Conservation (phyloP, 2,888 invertebrate species). For the Rhingia campestris region DNA sequence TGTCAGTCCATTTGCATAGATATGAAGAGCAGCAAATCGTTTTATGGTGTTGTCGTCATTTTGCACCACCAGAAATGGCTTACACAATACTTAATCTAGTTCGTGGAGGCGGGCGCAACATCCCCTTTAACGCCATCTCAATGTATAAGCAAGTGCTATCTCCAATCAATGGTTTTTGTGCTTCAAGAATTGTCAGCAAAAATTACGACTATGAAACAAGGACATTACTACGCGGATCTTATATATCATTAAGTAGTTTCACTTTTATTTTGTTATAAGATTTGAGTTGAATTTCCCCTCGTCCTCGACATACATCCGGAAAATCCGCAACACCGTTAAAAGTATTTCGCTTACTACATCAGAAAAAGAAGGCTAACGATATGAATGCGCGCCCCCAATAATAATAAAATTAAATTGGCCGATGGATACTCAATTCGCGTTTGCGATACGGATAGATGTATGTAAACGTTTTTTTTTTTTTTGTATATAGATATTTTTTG, state of each 20-base stretch:
- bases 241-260: conserved; percentile 41
- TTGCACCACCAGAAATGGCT: conserved; percentile 4
- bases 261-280: conserved; percentile 19
- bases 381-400: conserved; percentile 70
- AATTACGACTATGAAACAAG: conserved; percentile 46
- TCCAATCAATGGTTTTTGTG: conserved; percentile 58
- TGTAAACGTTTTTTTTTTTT: conserved; percentile 54
- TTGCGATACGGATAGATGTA: conserved; percentile 54
- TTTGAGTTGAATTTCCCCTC: conserved; percentile 4
- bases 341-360: conserved; percentile 55
- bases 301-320: conserved; percentile 14
- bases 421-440: conserved; percentile 59
- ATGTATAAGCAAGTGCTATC: conserved; percentile 63
- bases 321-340: conserved; percentile 50
- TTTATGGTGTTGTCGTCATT: conserved; percentile 43
- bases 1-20: conserved; percentile 67
- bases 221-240: conserved; percentile 22
- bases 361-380: conserved; percentile 63
- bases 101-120: background rate
- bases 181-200: conserved; percentile 39
- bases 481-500: conserved; percentile 49
- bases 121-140: conserved; percentile 26
- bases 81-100: conserved; percentile 51
- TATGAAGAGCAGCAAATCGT: conserved; percentile 49
- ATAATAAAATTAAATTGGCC: conserved; percentile 74